Conservation (phyloP, 2,113 vertebrate species). For the Cavia aperea region DNA sequence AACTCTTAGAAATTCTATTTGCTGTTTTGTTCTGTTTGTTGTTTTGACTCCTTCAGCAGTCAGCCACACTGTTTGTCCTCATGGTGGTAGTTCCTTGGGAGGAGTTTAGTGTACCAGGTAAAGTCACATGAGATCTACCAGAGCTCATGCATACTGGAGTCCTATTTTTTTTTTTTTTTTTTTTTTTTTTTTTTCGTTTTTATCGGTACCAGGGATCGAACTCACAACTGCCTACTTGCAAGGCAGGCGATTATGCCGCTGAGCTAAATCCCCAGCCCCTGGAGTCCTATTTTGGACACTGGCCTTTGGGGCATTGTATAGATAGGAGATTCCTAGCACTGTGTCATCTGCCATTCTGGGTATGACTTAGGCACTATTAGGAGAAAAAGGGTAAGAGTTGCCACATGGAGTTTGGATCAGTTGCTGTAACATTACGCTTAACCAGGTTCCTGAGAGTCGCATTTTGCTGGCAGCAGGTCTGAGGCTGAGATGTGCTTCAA, state of each 20-base stretch:
- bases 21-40: background rate
- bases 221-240: no score
- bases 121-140: background rate
- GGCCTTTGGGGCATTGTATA: background rate
- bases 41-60: background rate
- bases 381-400: background rate
- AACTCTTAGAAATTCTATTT: background rate
- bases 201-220: no score
- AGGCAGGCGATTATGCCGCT: no score
- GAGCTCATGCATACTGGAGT: background rate
- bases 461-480: constrained; percentile 24
- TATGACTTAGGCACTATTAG: background rate
- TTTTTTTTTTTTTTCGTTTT: no score
- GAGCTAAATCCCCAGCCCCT: no score
- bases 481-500: background rate
- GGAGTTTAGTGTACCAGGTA: constrained; percentile 20
- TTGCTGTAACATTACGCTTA: background rate
- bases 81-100: constrained; percentile 13
- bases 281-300: background rate
- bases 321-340: background rate
- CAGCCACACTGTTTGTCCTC: background rate
- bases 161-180: background rate
- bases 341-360: background rate
- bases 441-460: background rate
- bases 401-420: background rate